Evolutionary conservation across 2,888 invertebrate genomes (phyloP).

Genomic region (Serripes groenlandicus): DNA sequence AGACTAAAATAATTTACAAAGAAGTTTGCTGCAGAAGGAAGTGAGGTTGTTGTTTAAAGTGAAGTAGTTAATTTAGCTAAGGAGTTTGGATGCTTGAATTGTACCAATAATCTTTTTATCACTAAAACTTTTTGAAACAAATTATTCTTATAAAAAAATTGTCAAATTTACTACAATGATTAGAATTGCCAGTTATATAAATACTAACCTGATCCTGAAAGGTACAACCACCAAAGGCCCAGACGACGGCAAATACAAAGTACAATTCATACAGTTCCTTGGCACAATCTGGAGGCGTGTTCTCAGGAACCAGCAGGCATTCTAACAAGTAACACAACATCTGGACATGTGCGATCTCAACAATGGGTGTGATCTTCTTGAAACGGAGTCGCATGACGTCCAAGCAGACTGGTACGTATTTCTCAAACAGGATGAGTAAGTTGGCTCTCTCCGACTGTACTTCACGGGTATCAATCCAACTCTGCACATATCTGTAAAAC

Average conservation of each 20-base stretch:
- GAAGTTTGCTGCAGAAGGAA: too few species aligned
- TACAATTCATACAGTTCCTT: conserved; percentile 98
- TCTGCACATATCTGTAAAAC: conserved; percentile 91
- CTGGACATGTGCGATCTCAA: conserved; percentile 95
- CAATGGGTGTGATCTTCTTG: conserved; percentile 98
- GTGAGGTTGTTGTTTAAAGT: too few species aligned
- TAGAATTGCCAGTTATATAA: too few species aligned
- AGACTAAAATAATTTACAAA: too few species aligned
- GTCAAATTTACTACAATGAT: too few species aligned
- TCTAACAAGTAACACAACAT: conserved; percentile 96
- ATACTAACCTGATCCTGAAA: conserved; percentile 94
- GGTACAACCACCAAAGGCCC: conserved; percentile 99
- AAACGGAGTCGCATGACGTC: conserved; percentile 95
- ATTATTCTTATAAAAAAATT: too few species aligned
- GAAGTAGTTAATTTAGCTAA: too few species aligned
- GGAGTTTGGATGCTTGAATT: too few species aligned
- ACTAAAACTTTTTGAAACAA: too few species aligned
- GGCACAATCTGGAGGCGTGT: conserved; percentile 95
- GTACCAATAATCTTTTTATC: too few species aligned
- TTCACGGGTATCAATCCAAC: conserved; percentile 89
- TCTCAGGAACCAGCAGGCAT: conserved; percentile 93
- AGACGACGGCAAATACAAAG: conserved; percentile 97
- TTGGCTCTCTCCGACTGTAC: conserved; percentile 90
- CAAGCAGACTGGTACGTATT: conserved; percentile 96
- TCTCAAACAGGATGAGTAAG: conserved; percentile 97